phyloP scores from a whole-genome alignment of 2,797 vertebrate species.

The Lophotriccus pileatus region DNA sequence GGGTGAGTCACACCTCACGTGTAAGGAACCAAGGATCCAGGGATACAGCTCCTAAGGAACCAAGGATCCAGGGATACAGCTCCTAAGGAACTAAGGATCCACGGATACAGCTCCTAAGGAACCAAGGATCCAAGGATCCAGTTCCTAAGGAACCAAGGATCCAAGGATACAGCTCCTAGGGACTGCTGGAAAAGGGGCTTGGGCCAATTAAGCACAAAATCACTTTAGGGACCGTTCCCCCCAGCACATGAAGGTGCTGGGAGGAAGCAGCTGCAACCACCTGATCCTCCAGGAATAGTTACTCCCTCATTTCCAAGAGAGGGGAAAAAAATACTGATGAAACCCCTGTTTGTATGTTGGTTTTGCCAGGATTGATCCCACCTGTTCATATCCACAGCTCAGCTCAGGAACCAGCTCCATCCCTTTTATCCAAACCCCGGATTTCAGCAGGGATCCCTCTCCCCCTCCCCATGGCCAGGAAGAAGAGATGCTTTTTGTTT shows the following conservation, averaged over 20 bases:
- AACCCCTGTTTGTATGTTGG: neutral
- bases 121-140: neutral
- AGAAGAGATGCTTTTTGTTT: neutral
- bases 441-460: neutral
- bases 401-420: neutral
- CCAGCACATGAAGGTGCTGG: accelerated
- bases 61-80: neutral
- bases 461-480: neutral
- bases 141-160: neutral
- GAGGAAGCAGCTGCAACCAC: neutral
- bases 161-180: neutral
- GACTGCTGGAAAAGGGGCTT: neutral
- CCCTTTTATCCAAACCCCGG: neutral
- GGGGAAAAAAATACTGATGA: accelerated
- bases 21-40: accelerated
- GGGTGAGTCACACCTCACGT: neutral
- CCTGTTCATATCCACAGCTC: accelerated
- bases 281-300: neutral
- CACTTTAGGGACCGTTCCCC: neutral
- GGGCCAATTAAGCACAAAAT: neutral
- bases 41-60: neutral
- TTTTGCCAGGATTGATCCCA: neutral
- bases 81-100: neutral
- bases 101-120: neutral
- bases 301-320: neutral